Evolutionary conservation across 2,888 invertebrate species (phyloP), one percentile per base, ranked within the genome.

Genomic region (Apomyelois bistriatella): DNA sequence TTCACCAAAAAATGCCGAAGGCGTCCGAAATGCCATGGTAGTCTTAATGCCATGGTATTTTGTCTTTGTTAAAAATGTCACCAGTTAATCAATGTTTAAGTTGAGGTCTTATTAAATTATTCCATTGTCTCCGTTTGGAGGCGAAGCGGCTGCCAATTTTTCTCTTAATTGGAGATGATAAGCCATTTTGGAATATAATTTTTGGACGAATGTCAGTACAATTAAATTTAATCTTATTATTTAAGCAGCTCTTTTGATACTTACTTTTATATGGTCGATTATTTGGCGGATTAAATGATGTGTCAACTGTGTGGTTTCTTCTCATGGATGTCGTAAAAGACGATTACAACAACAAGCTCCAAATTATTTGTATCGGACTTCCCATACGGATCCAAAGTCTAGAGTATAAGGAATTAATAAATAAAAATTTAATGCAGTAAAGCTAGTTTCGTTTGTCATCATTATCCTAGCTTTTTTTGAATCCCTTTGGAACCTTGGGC

Each of bases 41-140:
- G 6, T 13, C 8, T 43, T 28, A 43, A 43, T 13, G 43, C 28
- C 30, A 43, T 7, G 43, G 12, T n/a, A 22, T 30, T 28, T 28
- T 7, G 43, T 30, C 28, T 30, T 37, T 48, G 37, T 48, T 48
- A 36, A 36, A 48, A 48, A 35, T 36, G 40, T 30, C 46, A 50
- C 32, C 12, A 35, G 15, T 57, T 53, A 50, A 51, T 43, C 43
- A 43, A 43, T 30, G 43, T 30, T 43, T 0, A 13, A 1, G 1
- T 13, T 43, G 30, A 43, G 43, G 43, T 43, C 43, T 43, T 30
- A 13, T 13, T 43, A 13, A 43, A 43, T 43, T 43, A 13, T 30
- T 12, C 43, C 43, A 43, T 43, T 43, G 43, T 43, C 30, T 30
- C 16, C 10, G 17, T 13, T 7, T 13, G 13, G 7, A 43, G 30